phyloP scores from a whole-genome alignment of 2,797 vertebrate species.

The Momotus momota region DNA sequence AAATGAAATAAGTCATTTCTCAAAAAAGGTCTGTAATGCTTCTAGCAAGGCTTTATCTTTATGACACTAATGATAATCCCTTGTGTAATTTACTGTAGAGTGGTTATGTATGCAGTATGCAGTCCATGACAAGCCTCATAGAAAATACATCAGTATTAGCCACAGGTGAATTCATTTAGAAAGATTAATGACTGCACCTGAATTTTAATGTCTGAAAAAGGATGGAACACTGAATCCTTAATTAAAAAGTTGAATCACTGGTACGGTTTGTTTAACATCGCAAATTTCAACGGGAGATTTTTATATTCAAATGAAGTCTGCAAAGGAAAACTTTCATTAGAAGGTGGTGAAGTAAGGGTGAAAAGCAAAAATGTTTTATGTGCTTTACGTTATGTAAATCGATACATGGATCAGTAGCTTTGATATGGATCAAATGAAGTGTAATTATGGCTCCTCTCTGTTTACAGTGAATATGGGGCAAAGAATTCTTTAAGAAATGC shows the following conservation, averaged over 20 bases:
- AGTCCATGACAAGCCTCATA: slow-evolving; percentile 87
- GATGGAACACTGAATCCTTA: slow-evolving; percentile 87
- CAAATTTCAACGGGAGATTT: slow-evolving; percentile 82
- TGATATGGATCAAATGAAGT: slow-evolving; percentile 83
- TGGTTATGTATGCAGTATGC: slow-evolving; percentile 83
- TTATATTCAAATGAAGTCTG: slow-evolving; percentile 82
- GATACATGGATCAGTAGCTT: slow-evolving; percentile 80
- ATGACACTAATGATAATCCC: slow-evolving; percentile 86
- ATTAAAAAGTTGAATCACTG: slow-evolving; percentile 88
- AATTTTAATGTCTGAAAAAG: slow-evolving; percentile 88
- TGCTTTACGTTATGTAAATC: slow-evolving; percentile 82
- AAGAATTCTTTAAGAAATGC: slow-evolving; percentile 62
- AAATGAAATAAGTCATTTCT: slow-evolving; percentile 80
- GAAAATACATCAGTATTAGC: slow-evolving; percentile 90
- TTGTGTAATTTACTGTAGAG: slow-evolving; percentile 87
- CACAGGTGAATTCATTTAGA: slow-evolving; percentile 91
- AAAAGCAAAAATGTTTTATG: slow-evolving; percentile 80
- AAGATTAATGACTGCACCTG: slow-evolving; percentile 89
- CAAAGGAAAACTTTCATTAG: slow-evolving; percentile 75
- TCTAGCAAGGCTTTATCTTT: slow-evolving; percentile 83
- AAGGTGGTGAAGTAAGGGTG: slow-evolving; percentile 74
- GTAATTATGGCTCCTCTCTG: slow-evolving; percentile 77
- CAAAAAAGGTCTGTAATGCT: slow-evolving; percentile 76
- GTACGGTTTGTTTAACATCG: slow-evolving; percentile 88
- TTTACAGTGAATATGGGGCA: slow-evolving; percentile 72